These are phyloP conservation scores for Eupsilia transversa DNA, from an alignment of 2,888 invertebrate species.

Conservation along the genomic window DNA sequence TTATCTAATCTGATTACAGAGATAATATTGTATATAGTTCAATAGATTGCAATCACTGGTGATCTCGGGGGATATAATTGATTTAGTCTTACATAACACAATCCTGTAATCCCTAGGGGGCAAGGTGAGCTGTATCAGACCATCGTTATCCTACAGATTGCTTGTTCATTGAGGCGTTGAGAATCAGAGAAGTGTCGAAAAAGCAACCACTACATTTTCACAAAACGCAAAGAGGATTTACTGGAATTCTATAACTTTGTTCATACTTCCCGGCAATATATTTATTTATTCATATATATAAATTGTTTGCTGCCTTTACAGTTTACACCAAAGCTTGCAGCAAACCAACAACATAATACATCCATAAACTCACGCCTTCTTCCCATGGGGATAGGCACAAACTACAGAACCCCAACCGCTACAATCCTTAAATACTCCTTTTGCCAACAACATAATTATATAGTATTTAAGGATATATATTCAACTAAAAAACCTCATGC, in stretches of 20 bases:
- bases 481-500: no score
- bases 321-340: background rate
- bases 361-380: background rate
- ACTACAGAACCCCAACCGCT: no score
- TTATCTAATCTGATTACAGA: constrained; percentile 9
- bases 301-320: background rate
- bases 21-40: constrained; percentile 5
- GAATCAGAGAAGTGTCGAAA: background rate
- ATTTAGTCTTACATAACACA: constrained; percentile 21
- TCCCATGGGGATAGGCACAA: no score
- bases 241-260: background rate
- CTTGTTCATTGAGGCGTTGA: background rate
- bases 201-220: background rate
- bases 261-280: background rate
- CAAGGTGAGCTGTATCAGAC: background rate
- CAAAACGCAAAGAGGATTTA: background rate
- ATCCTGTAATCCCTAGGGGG: constrained; percentile 14
- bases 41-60: constrained; percentile 22
- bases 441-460: no score
- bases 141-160: background rate
- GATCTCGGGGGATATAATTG: constrained; percentile 24
- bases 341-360: background rate
- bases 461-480: no score
- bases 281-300: background rate
- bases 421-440: no score